Evolutionary conservation across 1,140 invertebrate genomes (phyloP).

Genomic region (Eriocheir sinensis): DNA sequence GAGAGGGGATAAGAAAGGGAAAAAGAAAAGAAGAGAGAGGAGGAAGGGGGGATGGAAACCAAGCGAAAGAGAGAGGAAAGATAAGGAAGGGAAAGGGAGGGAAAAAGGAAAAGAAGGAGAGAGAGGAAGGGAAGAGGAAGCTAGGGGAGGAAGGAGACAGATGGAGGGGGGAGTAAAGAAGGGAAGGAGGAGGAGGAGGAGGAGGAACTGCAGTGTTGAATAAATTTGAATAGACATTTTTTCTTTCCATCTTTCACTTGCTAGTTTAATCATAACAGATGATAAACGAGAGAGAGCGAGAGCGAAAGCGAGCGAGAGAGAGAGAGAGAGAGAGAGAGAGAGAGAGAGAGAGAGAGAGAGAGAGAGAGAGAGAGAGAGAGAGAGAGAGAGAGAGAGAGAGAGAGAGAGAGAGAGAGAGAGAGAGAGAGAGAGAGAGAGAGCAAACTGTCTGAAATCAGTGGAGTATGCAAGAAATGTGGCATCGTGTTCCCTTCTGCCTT

Average conservation of each 20-base stretch:
- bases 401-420: conserved; percentile 23
- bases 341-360: conserved; percentile 27
- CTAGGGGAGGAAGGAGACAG: too few relatives aligned
- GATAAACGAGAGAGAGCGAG: too few relatives aligned
- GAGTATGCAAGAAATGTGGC: background rate
- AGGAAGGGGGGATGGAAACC: background rate
- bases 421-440: conserved; percentile 19
- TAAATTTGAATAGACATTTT: too few relatives aligned
- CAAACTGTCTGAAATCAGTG: background rate
- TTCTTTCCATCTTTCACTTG: too few relatives aligned
- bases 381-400: conserved; percentile 36
- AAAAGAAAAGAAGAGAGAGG: background rate
- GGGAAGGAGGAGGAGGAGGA: background rate
- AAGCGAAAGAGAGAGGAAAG: background rate
- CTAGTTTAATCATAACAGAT: too few relatives aligned
- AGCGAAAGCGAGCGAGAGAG: too few relatives aligned
- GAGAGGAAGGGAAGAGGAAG: too few relatives aligned
- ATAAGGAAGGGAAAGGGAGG: background rate
- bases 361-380: background rate
- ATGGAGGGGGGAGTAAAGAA: background rate
- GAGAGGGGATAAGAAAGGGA: conserved; percentile 19
- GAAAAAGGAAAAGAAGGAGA: too few relatives aligned
- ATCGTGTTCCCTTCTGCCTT: too few relatives aligned
- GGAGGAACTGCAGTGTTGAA: background rate
- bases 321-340: background rate